These are phyloP conservation scores for Phlogophora meticulosa DNA, from an alignment of 2,888 invertebrate genomes.

Conservation along the genomic window DNA sequence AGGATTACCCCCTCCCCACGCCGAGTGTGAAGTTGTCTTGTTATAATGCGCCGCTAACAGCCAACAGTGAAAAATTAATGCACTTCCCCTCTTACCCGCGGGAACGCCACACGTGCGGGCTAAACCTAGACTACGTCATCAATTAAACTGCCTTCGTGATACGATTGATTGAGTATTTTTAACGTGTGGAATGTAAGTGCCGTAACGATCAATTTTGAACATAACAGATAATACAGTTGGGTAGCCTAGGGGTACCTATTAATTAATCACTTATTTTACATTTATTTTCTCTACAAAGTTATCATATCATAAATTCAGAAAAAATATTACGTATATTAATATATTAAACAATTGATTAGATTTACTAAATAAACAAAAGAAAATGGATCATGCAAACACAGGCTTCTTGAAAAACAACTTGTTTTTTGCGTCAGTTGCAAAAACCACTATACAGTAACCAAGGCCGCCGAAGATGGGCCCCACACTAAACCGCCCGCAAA, in stretches of 20 bases:
- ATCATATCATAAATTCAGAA: too few species aligned
- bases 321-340: too few species aligned
- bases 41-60: slow-evolving; percentile 75
- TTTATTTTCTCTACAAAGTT: too few species aligned
- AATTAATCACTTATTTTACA: too few species aligned
- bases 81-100: slow-evolving; percentile 48
- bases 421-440: neutral
- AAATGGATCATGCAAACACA: neutral
- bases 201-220: neutral
- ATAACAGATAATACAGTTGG: too few species aligned
- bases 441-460: neutral
- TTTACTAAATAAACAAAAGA: too few species aligned
- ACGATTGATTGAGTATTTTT: slow-evolving; percentile 18
- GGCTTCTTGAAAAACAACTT: neutral
- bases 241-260: too few species aligned
- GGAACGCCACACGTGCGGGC: slow-evolving; percentile 61
- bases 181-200: neutral
- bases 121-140: slow-evolving; percentile 33
- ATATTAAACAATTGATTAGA: too few species aligned
- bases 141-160: slow-evolving; percentile 29
- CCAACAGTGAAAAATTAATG: slow-evolving; percentile 75
- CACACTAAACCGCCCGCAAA: slow-evolving; percentile 23
- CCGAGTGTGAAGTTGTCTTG: slow-evolving; percentile 85
- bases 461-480: neutral
- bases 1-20: slow-evolving; percentile 83